These are phyloP conservation scores for Cheiracanthium punctorium DNA, from an alignment of 2,888 invertebrate species.

Conservation along the genomic window DNA sequence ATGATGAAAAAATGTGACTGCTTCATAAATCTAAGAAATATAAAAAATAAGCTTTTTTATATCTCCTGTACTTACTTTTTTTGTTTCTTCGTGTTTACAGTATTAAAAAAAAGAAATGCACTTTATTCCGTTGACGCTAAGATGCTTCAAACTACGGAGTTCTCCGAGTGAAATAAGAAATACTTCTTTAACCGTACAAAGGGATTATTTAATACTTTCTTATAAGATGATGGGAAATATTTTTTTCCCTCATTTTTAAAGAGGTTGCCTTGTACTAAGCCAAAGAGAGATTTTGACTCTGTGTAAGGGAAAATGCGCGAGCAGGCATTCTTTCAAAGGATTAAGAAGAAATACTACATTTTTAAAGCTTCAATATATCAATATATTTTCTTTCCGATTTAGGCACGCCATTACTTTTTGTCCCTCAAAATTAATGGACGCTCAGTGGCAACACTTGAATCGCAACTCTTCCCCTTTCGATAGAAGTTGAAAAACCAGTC, in stretches of 20 bases:
- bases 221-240: slow-evolving; percentile 2
- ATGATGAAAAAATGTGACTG: too few relatives aligned
- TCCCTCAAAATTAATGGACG: slow-evolving; percentile 20
- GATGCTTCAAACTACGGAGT: too few relatives aligned
- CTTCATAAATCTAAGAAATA: too few relatives aligned
- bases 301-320: neutral
- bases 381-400: slow-evolving; percentile 12
- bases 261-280: slow-evolving; percentile 5
- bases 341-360: slow-evolving; percentile 12
- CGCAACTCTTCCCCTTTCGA: neutral
- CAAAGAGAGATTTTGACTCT: slow-evolving; percentile 22
- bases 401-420: neutral
- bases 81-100: neutral
- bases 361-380: slow-evolving; percentile 36
- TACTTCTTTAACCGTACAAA: slow-evolving; percentile 21
- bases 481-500: neutral
- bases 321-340: slow-evolving; percentile 29
- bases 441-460: neutral
- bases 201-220: slow-evolving; percentile 19
- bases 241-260: slow-evolving; percentile 28
- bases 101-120: neutral
- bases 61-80: too few relatives aligned
- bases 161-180: too few relatives aligned
- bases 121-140: neutral
- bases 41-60: too few relatives aligned